Base-by-base conservation (phyloP, 2,888 invertebrate species). In the Phyllotreta cruciferae region DNA sequence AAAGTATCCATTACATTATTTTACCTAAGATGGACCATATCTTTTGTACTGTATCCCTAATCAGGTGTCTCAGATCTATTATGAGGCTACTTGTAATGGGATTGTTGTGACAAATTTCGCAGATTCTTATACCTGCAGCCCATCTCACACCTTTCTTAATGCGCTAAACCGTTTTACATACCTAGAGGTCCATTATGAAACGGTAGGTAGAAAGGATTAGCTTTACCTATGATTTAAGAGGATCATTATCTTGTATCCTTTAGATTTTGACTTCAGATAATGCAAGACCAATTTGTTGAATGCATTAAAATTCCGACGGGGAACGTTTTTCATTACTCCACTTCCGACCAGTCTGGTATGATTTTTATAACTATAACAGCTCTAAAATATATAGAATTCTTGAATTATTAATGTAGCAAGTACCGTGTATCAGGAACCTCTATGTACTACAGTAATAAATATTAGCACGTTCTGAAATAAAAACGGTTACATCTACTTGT, bases 91-190 rank as follows among this genome's bases (percentile, higher is more conserved):
- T 73, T 76, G 77, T 77, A 77, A 76, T 77, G 71, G 73, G 73
- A 75, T 75, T 77, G 72, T 72, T 69, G 63, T 68, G 69, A 69
- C 67, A 67, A 65, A 70, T 69, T 67, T 67, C 63, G 60, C 66
- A 64, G 70, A 67, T 66, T 65, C 63, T 63, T 73, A 70, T 73
- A 74, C 74, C 75, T 74, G 73, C 66, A 64, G 64, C 53, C 39
- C 56, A 61, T 66, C 66, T 68, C 61, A 55, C 66, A 66, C 69
- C 66, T 65, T 62, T 68, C 61, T 60, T 74, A 76, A 76, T 74
- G 74, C 68, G 72, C 70, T 74, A 74, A 75, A 73, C 75, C 75
- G 72, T 74, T 73, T 56, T 73, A 76, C 74, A 75, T 69, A 67
- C 74, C 75, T 69, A 38, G 7, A n/a, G 1, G 13, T 6, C 42